Evolutionary conservation across 2,113 vertebrate species (phyloP).

Genomic region (Entomyzon cyanotis): DNA sequence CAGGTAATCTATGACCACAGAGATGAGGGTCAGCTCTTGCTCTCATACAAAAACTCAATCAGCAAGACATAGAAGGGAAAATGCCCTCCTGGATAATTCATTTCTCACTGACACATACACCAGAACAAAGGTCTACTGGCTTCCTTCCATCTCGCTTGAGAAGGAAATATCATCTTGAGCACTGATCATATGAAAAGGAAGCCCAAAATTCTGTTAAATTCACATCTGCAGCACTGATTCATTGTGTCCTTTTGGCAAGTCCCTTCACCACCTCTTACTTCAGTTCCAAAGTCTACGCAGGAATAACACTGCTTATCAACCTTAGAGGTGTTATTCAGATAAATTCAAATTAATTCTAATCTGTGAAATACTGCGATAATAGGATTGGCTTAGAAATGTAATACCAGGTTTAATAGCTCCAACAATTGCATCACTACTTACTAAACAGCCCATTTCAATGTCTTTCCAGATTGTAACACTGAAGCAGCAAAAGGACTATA

Average conservation of each 20-base stretch:
- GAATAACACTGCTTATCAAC: not conserved
- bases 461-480: not conserved
- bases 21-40: not conserved
- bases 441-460: not conserved
- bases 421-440: not conserved
- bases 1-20: not conserved
- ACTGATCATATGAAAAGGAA: not conserved
- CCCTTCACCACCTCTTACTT: not conserved
- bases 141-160: not conserved
- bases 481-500: not conserved
- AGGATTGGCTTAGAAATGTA: constrained; percentile 1
- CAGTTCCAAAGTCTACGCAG: not conserved
- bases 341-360: not conserved
- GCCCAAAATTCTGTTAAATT: not conserved
- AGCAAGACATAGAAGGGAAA: not conserved
- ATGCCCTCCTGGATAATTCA: not conserved
- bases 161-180: not conserved
- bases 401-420: not conserved
- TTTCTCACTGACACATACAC: not conserved
- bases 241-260: not conserved
- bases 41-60: not conserved
- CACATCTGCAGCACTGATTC: not conserved
- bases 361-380: not conserved
- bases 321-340: not conserved
- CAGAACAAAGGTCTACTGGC: not conserved